phyloP scores from a whole-genome alignment of 2,113 vertebrate species.

The Prochilodus magdalenae region DNA sequence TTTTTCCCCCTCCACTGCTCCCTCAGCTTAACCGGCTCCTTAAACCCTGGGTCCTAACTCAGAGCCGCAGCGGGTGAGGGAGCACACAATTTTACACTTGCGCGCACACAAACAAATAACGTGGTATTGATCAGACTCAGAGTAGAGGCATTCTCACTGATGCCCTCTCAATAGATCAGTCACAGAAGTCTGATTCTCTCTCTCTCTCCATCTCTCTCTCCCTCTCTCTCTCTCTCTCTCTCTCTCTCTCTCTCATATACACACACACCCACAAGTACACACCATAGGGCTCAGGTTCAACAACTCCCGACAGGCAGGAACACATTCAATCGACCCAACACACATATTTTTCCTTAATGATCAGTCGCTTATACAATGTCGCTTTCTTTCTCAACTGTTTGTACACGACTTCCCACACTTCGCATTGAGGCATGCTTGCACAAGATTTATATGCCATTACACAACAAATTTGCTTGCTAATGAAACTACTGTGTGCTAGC shows the following conservation, averaged over 20 bases:
- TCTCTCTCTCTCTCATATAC: neutral
- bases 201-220: neutral
- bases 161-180: constrained; percentile 73
- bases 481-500: neutral
- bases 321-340: constrained; percentile 68
- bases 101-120: constrained; percentile 74
- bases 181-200: constrained; percentile 57
- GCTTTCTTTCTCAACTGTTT: constrained; percentile 20
- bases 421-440: neutral
- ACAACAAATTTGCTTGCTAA: constrained; percentile 9
- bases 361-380: constrained; percentile 22
- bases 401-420: constrained; percentile 45
- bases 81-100: constrained; percentile 70
- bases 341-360: constrained; percentile 30
- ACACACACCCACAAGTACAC: constrained; percentile 48
- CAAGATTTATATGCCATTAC: constrained; percentile 8
- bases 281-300: constrained; percentile 68
- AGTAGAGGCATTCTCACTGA: constrained; percentile 64
- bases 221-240: constrained; percentile 14
- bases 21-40: constrained; percentile 50
- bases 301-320: constrained; percentile 62
- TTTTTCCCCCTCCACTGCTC: constrained; percentile 58
- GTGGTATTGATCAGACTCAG: constrained; percentile 67
- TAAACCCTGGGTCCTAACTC: constrained; percentile 64
- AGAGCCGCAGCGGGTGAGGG: constrained; percentile 47